A percentile compares a stretch with the other conserved stretches of the same genome.
phyloP scores from a whole-genome alignment of 2,113 vertebrate genomes.

The Hippocampus barbouri region DNA sequence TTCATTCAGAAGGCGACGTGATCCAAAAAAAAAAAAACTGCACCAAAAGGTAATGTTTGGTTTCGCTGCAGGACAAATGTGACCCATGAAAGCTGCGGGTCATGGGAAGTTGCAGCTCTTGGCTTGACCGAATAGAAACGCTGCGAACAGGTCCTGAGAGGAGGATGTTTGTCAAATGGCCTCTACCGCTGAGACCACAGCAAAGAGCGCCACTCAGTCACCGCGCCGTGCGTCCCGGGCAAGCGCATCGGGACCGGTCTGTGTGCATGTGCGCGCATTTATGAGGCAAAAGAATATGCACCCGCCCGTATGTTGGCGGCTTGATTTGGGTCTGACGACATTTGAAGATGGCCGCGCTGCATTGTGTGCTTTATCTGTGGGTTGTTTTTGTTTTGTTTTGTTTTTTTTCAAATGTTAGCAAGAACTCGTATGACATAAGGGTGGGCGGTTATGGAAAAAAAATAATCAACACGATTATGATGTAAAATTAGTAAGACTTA shows the following conservation, averaged over 20 bases:
- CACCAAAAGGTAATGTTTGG: slow-evolving; percentile 45
- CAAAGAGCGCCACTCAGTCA: slow-evolving; percentile 45
- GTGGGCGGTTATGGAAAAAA: too few relatives aligned
- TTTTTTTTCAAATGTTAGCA: background rate
- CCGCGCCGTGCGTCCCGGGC: slow-evolving; percentile 35
- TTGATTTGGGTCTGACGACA: slow-evolving; percentile 63
- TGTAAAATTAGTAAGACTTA: too few relatives aligned
- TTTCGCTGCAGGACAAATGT: slow-evolving; percentile 45
- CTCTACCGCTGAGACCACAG: slow-evolving; percentile 64
- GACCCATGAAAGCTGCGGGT: slow-evolving; percentile 57
- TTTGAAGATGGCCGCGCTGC: slow-evolving; percentile 60
- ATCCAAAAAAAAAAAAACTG: slow-evolving; percentile 32
- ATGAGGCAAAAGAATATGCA: slow-evolving; percentile 12
- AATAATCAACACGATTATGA: too few relatives aligned
- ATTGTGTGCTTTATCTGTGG: slow-evolving; percentile 56
- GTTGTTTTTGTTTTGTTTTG: slow-evolving; percentile 52
- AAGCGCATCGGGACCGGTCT: slow-evolving; percentile 54
- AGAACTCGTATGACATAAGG: background rate
- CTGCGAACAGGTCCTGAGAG: slow-evolving; percentile 55
- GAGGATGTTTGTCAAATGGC: slow-evolving; percentile 64
- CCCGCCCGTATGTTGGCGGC: slow-evolving; percentile 45
- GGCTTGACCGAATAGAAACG: slow-evolving; percentile 58
- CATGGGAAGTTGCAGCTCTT: slow-evolving; percentile 67
- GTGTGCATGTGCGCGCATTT: slow-evolving; percentile 6
- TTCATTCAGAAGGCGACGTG: slow-evolving; percentile 28